Evolutionary conservation across 2,888 invertebrate species (phyloP), one percentile per base, ranked within the genome.

Genomic region (Sycophila texana): DNA sequence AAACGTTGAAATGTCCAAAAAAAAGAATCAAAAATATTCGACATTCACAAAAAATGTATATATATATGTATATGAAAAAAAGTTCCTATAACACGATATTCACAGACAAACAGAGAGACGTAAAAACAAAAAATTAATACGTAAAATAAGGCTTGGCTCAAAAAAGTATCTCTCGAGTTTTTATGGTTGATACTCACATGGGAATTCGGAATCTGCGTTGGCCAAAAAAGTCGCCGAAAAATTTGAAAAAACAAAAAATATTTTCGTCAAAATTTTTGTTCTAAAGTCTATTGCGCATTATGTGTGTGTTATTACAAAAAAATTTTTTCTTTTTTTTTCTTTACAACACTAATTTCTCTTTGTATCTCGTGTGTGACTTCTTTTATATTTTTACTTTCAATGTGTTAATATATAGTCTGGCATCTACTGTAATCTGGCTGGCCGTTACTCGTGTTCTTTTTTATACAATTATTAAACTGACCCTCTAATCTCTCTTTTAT

Each of bases 171-270:
- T 70, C 85, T 85, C 86, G 86, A 87, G 86, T 86, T 87, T 86
- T 81, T 61, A 63, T 81, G 86, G 81, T 82, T 51, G 61, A 90
- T 90, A 90, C 90, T 90, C 90, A 90, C 90, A 88, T 88, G 85
- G 86, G 82, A 85, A 86, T 85, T 86, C 89, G 88, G 89, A 26
- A 26, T 26, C 26, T 26, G 26, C 87, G 89, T 89, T 89, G 89
- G 89, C 87, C 86, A 87, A 39, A 39, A 39, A 89, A 89, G 90
- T 90, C 89, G 90, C 90, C 90, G 90, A 90, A 90, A 90, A 90
- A 89, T 88, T 89, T 74, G 71, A 58, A 75, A 77, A 81, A 81
- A 77, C 57, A 77, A 77, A 70, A 60, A 71, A 58, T 57, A n/a
- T 73, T 77, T 85, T 88, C 87, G 88, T 90, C 89, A 90, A 90